A percentile compares a stretch with the other conserved stretches of the same genome.
phyloP scores from a whole-genome alignment of 2,888 invertebrate genomes.

The Eutolmus rufibarbis region DNA sequence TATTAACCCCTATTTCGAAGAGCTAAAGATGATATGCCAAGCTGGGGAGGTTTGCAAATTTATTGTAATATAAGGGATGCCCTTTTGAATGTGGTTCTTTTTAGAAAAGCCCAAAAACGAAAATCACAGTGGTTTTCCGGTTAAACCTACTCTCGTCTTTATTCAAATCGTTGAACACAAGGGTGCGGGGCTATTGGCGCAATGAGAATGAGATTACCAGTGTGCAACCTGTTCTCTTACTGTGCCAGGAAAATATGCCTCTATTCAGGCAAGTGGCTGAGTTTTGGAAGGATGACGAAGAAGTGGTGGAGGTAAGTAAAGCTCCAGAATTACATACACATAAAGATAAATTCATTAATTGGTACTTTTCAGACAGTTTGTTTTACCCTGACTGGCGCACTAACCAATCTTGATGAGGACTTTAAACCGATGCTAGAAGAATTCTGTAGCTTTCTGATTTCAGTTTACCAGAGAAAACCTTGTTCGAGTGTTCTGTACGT shows the following conservation, averaged over 20 bases:
- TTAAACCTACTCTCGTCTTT: slow-evolving; percentile 75
- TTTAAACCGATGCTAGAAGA: slow-evolving; percentile 73
- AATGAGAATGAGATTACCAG: slow-evolving; percentile 56
- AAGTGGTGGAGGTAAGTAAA: slow-evolving; percentile 69
- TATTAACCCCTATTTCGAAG: slow-evolving; percentile 71
- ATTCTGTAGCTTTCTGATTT: slow-evolving; percentile 72
- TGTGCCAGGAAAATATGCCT: slow-evolving; percentile 70
- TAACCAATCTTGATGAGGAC: slow-evolving; percentile 75
- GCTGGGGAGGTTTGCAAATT: slow-evolving; percentile 62
- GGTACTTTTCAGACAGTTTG: slow-evolving; percentile 71
- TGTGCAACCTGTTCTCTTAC: slow-evolving; percentile 67
- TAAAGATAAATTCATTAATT: not conserved
- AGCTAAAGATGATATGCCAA: slow-evolving; percentile 67
- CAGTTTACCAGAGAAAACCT: slow-evolving; percentile 73
- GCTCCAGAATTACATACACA: not conserved
- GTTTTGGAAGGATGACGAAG: slow-evolving; percentile 70
- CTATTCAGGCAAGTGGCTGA: slow-evolving; percentile 69
- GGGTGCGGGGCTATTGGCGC: slow-evolving; percentile 59
- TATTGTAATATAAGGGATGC: not conserved
- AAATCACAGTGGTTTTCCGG: slow-evolving; percentile 67
- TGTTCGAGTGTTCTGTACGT: slow-evolving; percentile 76
- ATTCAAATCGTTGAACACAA: slow-evolving; percentile 68
- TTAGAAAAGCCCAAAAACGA: slow-evolving; percentile 51
- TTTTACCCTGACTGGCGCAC: slow-evolving; percentile 74
- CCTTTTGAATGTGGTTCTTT: not conserved